Base-by-base conservation (phyloP, 2,113 vertebrate genomes). In the Blennius ocellaris region DNA sequence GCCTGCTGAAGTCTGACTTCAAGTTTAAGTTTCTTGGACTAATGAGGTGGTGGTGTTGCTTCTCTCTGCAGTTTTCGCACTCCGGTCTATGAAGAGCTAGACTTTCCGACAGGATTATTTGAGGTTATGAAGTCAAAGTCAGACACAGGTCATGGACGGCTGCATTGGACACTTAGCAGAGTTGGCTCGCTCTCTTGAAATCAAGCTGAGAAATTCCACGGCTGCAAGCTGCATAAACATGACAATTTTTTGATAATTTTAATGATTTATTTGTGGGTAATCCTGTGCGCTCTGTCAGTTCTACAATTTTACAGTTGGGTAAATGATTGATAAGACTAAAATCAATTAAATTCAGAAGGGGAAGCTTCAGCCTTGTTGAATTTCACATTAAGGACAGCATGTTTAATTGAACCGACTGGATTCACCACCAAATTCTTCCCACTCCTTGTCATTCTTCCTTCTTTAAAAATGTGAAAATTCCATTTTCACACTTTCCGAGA, bases 21-120 rank as follows among this genome's bases (percentile, higher is more conserved):
- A 14, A 50, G 72, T 59, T 64, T 1, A 76, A 55, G 5, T 37
- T 74, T 17, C 7, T 0, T 38, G n/a, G 71, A 66, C 54, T 74
- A 77, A 83, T 80, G 60, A 81, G 71, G 21, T 30, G 21, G 21
- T 11, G n/a, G 51, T 11, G n/a, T 16, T 43, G 39, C 48, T 61
- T 58, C 62, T 36, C 5, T 38, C 48, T 50, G 51, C 38, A 30
- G 6, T 60, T 61, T 57, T 5, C 58, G 73, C 48, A 69, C n/a
- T 44, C 8, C 16, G 43, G 15, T 69, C 11, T 68, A 2, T 6
- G 37, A 16, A 15, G 38, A 67, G 43, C 1, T 30, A 55, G 11
- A 74, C 3, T 48, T 71, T 48, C 38, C 16, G 16, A 17, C n/a
- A 21, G 45, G 39, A 55, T 64, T 45, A 62, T 74, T 3, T 30